A percentile compares a stretch with the other conserved stretches of the same genome.
These are phyloP conservation scores for Agapornis roseicollis DNA, from an alignment of 2,113 vertebrate species.

Conservation along the genomic window DNA sequence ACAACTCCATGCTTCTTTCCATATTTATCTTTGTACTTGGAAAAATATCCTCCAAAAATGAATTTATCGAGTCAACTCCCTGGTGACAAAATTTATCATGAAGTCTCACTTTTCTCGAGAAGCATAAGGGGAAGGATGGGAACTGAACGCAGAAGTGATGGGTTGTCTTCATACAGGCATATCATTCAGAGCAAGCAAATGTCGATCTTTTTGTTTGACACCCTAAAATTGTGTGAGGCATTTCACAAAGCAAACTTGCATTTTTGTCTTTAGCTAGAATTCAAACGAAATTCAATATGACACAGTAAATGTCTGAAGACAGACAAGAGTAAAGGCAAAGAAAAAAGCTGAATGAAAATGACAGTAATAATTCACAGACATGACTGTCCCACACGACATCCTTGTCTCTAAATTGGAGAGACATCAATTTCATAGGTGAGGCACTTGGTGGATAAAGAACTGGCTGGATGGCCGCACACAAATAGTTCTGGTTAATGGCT, in stretches of 20 bases:
- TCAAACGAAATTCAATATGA: slow-evolving; percentile 3
- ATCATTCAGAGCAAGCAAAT: not conserved
- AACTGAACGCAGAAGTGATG: not conserved
- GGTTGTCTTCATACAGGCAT: not conserved
- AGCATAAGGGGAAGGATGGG: not conserved
- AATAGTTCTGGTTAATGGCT: too few relatives aligned
- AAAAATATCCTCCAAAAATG: not conserved
- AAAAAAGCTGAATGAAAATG: slow-evolving; percentile 5
- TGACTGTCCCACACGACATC: too few relatives aligned
- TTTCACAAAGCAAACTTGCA: not conserved
- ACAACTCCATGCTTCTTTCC: not conserved
- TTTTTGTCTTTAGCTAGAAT: not conserved
- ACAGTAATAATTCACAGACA: slow-evolving; percentile 12
- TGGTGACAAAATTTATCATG: not conserved
- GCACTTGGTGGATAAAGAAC: too few relatives aligned
- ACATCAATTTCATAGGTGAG: too few relatives aligned
- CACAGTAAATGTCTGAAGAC: slow-evolving; percentile 1
- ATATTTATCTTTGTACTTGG: not conserved
- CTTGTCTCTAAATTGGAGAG: too few relatives aligned
- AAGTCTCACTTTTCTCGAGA: slow-evolving; percentile 12
- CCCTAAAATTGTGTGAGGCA: not conserved
- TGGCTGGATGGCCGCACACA: too few relatives aligned
- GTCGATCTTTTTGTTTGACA: not conserved
- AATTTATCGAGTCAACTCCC: not conserved
- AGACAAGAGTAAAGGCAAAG: not conserved